These are phyloP conservation scores for Buceros bicornis DNA, from an alignment of 2,797 vertebrate genomes.

Conservation along the genomic window DNA sequence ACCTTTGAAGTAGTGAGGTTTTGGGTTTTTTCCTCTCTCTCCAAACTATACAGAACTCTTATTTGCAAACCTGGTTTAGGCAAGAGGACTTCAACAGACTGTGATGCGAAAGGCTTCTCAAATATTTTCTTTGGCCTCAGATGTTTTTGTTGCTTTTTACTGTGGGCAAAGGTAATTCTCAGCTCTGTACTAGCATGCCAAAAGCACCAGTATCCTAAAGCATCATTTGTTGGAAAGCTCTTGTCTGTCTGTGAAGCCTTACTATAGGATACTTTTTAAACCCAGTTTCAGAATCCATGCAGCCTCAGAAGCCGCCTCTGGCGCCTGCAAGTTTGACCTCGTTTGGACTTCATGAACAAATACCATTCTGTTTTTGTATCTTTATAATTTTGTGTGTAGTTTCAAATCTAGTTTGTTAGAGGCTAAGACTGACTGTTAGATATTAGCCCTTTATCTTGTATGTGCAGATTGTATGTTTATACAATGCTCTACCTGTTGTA, in stretches of 20 bases:
- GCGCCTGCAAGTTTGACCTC: conserved; percentile 63
- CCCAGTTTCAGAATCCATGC: conserved; percentile 62
- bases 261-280: conserved; percentile 54
- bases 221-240: conserved; percentile 34
- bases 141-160: conserved; percentile 46
- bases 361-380: conserved; percentile 69
- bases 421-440: conserved; percentile 69
- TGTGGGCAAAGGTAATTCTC: conserved; percentile 52
- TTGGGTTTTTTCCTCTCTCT: conserved; percentile 60
- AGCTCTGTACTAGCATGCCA: conserved; percentile 27
- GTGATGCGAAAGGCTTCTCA: conserved; percentile 48
- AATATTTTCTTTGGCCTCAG: conserved; percentile 48
- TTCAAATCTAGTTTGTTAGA: conserved; percentile 46
- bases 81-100: conserved; percentile 78
- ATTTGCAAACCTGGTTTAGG: conserved; percentile 63
- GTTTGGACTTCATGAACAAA: conserved; percentile 74
- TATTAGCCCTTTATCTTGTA: conserved; percentile 73
- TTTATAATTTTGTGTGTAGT: conserved; percentile 66
- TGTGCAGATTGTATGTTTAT: conserved; percentile 76
- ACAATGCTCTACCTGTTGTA: conserved; percentile 76
- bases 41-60: conserved; percentile 64
- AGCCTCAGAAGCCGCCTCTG: conserved; percentile 56
- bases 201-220: conserved; percentile 41
- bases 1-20: conserved; percentile 42
- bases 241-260: conserved; percentile 71